phyloP scores from a whole-genome alignment of 2,888 invertebrate genomes.

The Stenodera caucasica region DNA sequence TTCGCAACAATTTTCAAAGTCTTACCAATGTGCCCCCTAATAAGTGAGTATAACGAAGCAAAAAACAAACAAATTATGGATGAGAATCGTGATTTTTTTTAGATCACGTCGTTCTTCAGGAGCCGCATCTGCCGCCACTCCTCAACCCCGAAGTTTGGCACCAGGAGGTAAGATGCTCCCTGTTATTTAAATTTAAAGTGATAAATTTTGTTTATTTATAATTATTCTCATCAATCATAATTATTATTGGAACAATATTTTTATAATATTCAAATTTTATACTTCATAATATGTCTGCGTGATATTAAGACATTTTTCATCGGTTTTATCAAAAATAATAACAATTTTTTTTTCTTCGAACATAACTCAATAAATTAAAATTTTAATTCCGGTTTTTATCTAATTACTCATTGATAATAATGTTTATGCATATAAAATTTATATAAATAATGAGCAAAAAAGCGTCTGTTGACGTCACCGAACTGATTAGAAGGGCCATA shows the following conservation, averaged over 20 bases:
- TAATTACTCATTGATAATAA: constrained; percentile 13
- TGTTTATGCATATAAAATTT: constrained; percentile 1
- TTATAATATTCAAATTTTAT: background rate
- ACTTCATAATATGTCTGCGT: constrained; percentile 7
- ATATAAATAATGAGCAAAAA: background rate
- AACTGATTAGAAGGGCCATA: background rate
- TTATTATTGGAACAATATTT: constrained; percentile 3
- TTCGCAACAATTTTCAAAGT: constrained; percentile 95
- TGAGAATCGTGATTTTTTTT: constrained; percentile 29
- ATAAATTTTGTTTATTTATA: background rate
- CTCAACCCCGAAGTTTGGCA: constrained; percentile 72
- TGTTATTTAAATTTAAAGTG: background rate
- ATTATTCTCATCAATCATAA: background rate
- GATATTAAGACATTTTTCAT: constrained; percentile 14
- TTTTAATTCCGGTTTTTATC: constrained; percentile 19
- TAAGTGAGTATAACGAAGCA: constrained; percentile 70
- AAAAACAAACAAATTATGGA: background rate
- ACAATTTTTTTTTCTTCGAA: background rate
- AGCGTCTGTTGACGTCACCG: background rate
- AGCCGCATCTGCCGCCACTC: constrained; percentile 70
- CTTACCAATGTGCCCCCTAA: constrained; percentile 91
- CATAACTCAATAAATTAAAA: background rate
- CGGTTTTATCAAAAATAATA: background rate
- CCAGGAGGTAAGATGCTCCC: constrained; percentile 67
- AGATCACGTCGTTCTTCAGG: constrained; percentile 80